Conservation (phyloP, 1,140 invertebrate species). For the Planococcus citri region DNA sequence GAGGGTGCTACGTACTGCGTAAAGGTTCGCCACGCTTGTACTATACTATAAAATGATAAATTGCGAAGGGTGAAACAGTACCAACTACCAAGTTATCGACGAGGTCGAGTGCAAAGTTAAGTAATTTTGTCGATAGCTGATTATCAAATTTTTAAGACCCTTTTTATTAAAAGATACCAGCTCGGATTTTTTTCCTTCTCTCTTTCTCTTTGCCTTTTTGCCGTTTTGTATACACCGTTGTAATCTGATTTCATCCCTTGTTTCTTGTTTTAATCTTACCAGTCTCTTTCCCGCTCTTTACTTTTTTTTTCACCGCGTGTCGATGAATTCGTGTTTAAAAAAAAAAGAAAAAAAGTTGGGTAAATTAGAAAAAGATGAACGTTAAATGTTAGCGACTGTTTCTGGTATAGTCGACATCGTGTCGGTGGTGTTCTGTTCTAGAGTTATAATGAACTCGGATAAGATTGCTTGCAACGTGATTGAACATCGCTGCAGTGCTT, state of each 20-base stretch:
- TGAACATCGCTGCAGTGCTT: no score
- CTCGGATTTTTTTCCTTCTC: background rate
- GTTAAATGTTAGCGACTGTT: no score
- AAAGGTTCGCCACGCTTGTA: background rate
- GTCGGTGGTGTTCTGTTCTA: no score
- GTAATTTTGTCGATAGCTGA: constrained; percentile 15
- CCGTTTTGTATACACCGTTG: constrained; percentile 15
- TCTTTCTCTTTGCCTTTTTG: constrained; percentile 21
- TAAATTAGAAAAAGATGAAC: no score
- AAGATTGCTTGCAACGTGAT: no score
- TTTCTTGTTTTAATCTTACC: constrained; percentile 17
- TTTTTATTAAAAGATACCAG: constrained; percentile 17
- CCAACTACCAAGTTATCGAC: constrained; percentile 21
- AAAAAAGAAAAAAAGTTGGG: no score
- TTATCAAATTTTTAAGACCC: constrained; percentile 20
- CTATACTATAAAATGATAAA: constrained; percentile 8
- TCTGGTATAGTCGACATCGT: no score
- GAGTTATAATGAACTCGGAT: no score
- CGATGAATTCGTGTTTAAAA: no score
- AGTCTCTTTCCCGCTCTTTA: no score
- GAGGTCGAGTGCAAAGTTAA: constrained; percentile 16
- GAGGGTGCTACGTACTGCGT: background rate
- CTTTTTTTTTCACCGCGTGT: no score
- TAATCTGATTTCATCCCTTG: constrained; percentile 14
- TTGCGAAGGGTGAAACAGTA: constrained; percentile 16